phyloP scores from a whole-genome alignment of 2,113 vertebrate genomes.

The Mystacornis crossleyi region DNA sequence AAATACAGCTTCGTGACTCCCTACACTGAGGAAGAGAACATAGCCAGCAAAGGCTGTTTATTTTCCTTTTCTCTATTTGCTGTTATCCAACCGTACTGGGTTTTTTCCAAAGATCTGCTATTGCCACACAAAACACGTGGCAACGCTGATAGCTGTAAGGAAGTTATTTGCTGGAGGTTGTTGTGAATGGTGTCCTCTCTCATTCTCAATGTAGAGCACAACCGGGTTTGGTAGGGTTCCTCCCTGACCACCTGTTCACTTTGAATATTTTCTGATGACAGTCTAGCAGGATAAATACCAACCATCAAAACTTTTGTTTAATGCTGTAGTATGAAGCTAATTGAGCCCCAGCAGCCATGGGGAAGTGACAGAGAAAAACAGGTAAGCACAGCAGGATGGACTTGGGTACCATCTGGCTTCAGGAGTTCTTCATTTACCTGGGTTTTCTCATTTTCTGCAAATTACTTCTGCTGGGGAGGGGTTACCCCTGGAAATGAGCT shows the following conservation, averaged over 20 bases:
- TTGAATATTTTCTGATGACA: not conserved
- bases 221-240: not conserved
- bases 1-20: not conserved
- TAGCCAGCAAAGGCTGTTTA: not conserved
- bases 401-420: not conserved
- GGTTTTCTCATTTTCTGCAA: not conserved
- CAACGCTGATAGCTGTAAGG: not conserved
- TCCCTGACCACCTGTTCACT: not conserved
- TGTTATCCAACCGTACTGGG: not conserved
- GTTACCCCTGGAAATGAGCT: not conserved
- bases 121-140: rapidly evolving
- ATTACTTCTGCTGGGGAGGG: not conserved
- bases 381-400: not conserved
- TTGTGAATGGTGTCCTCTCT: not conserved
- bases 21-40: not conserved
- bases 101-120: not conserved
- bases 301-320: not conserved
- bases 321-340: not conserved
- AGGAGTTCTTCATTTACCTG: not conserved
- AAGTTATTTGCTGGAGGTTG: not conserved
- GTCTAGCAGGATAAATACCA: not conserved
- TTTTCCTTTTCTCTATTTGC: not conserved
- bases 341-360: not conserved
- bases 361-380: constrained; percentile 14
- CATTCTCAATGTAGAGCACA: not conserved